phyloP scores from a whole-genome alignment of 2,888 invertebrate genomes.

The Emmelina monodactyla region DNA sequence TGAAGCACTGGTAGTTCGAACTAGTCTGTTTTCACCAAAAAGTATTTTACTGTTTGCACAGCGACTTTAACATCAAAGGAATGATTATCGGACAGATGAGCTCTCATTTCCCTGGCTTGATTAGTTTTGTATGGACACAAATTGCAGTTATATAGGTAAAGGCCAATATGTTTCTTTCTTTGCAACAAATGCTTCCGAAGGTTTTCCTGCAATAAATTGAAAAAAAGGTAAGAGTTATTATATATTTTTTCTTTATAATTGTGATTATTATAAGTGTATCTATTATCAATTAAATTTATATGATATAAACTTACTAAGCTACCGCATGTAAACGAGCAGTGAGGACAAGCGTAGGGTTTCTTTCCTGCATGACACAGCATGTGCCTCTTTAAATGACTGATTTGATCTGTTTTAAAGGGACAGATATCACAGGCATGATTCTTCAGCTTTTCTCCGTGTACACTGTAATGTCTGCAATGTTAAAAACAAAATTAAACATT shows the following conservation, averaged over 20 bases:
- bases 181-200: slow-evolving; percentile 85
- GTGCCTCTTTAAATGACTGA: slow-evolving; percentile 80
- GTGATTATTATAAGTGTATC: not conserved
- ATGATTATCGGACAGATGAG: slow-evolving; percentile 70
- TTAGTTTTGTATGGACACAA: slow-evolving; percentile 70
- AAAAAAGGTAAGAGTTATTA: not conserved
- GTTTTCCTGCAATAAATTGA: slow-evolving; percentile 75
- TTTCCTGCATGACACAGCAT: slow-evolving; percentile 79
- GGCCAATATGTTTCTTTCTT: slow-evolving; percentile 80
- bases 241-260: not conserved
- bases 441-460: slow-evolving; percentile 54
- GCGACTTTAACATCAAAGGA: slow-evolving; percentile 59
- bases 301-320: slow-evolving; percentile 68
- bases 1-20: no score
- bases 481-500: no score
- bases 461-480: slow-evolving; percentile 68
- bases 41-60: slow-evolving; percentile 38
- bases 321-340: slow-evolving; percentile 81
- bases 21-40: no score
- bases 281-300: not conserved
- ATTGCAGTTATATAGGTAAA: slow-evolving; percentile 80
- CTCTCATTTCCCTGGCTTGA: slow-evolving; percentile 71
- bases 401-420: slow-evolving; percentile 70
- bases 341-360: slow-evolving; percentile 86
- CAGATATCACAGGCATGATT: slow-evolving; percentile 74